Conservation (phyloP, 2,797 vertebrate genomes). For the Natrix natrix region DNA sequence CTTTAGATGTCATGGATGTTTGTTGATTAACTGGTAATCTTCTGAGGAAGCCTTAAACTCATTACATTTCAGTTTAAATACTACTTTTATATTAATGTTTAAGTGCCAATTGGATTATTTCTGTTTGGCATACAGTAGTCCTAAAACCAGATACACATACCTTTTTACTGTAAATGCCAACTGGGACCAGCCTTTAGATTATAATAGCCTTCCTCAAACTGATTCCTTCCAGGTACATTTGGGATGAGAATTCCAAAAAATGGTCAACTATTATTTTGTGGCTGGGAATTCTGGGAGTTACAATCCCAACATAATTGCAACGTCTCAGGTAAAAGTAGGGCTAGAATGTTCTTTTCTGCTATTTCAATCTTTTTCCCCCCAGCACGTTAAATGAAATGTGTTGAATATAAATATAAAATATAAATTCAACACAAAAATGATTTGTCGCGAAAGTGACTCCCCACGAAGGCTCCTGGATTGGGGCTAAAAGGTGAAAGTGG, state of each 20-base stretch:
- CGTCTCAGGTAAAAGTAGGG: neutral
- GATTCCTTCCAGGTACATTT: neutral
- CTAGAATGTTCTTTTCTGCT: constrained; percentile 61
- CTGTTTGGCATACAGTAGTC: neutral
- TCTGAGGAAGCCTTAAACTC: neutral
- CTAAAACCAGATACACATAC: neutral
- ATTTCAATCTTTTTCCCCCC: constrained; percentile 60
- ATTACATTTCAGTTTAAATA: neutral
- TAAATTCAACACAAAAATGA: no score
- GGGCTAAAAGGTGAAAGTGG: no score
- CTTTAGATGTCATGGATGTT: neutral
- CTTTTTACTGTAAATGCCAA: neutral
- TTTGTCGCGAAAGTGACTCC: no score
- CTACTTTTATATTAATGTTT: neutral
- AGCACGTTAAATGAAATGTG: constrained; percentile 62
- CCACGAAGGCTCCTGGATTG: no score
- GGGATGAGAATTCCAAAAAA: neutral
- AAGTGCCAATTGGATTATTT: neutral
- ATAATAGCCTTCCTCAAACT: neutral
- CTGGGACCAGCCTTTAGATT: neutral
- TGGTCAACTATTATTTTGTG: neutral
- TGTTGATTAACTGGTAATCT: neutral
- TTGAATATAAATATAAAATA: constrained; percentile 21
- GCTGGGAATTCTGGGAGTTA: neutral
- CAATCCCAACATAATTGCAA: neutral